Base-by-base conservation (phyloP, 2,113 vertebrate species). In the Spheniscus mendiculus region DNA sequence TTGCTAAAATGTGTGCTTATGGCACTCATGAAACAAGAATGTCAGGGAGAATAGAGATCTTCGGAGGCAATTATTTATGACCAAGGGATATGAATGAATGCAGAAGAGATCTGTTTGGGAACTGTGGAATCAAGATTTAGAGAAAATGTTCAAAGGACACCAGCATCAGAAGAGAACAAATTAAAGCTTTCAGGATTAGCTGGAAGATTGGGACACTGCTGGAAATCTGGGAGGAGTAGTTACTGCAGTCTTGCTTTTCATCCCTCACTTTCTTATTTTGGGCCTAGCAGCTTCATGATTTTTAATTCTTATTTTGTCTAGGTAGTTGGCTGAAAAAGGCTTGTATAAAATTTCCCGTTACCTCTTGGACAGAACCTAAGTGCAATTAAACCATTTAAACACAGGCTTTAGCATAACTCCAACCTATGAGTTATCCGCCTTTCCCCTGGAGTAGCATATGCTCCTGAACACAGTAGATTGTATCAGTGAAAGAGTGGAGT, bases 11-110 rank as follows among this genome's bases (percentile, higher is more conserved):
- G 25, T 66, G 52, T 80, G 45, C 45, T 82, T 55, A 62, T 17
- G 44, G 27, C 36, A 82, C 65, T 78, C 49, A 49, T 17, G 49
- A 84, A 95, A 80, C 38, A 79, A 95, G 95, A 97, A 74, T 42
- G 65, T 52, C 65, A 72, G 44, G 40, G 42, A 96, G 34, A 91
- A 76, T 3, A 80, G 59, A 70, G n/a, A 38, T 45, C 49, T 45
- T 85, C 79, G 40, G 55, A 84, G 49, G 44, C 23, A 84, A 44
- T 38, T 84, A 55, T 47, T 81, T 87, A 67, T 50, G 59, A 65
- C 40, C 42, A 78, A 92, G 8, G 17, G 13, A 67, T 69, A 76
- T 42, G n/a, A 71, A 67, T 32, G n/a, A 82, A 36, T 22, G n/a
- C 30, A 89, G 63, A 95, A 78, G 42, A 65, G 42, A 67, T 38